Evolutionary conservation across 2,888 invertebrate genomes (phyloP), one percentile per base, ranked within the genome.

Genomic region (Ophion costatus): DNA sequence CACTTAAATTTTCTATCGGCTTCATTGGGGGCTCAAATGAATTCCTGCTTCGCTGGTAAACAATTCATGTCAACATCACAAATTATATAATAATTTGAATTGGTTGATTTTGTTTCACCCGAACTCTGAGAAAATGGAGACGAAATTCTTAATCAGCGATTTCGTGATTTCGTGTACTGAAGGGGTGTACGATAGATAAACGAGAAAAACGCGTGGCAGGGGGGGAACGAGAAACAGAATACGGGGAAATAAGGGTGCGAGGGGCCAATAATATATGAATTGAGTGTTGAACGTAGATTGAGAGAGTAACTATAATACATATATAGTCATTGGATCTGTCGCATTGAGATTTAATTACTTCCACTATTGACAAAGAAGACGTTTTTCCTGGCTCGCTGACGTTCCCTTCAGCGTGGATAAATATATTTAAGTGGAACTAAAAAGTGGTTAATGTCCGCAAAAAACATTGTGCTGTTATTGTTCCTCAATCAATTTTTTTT

Each of bases 221-320:
- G 14, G 11, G 42, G 9, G 22, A 38, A 45, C 14, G 22, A 70
- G 64, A 76, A 79, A 76, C 76, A 67, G 22, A 42, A 77, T 38
- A 71, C 67, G 76, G 57, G 24, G 38, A 83, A 87, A 88, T 88
- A 89, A 90, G 90, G 92, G 92, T 92, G 90, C 89, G 90, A 84
- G 92, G 92, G 92, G 91, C 92, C 92, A 92, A 92, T 91, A 89
- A 85, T 88, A 88, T 89, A 87, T 80, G 91, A 89, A 87, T 87
- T 84, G 90, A 87, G 84, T 88, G 89, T 87, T 88, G 90, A 88
- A 84, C 84, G 87, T 89, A 88, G 84, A 71, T 88, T 83, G 86
- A 86, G 73, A 84, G 76, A 81, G 77, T 84, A 84, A 84, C 78
- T 84, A 84, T 81, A 81, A 84, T 85, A 83, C 79, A 69, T 73